Conservation (phyloP, 2,113 vertebrate genomes). For the Zosterops borbonicus region DNA sequence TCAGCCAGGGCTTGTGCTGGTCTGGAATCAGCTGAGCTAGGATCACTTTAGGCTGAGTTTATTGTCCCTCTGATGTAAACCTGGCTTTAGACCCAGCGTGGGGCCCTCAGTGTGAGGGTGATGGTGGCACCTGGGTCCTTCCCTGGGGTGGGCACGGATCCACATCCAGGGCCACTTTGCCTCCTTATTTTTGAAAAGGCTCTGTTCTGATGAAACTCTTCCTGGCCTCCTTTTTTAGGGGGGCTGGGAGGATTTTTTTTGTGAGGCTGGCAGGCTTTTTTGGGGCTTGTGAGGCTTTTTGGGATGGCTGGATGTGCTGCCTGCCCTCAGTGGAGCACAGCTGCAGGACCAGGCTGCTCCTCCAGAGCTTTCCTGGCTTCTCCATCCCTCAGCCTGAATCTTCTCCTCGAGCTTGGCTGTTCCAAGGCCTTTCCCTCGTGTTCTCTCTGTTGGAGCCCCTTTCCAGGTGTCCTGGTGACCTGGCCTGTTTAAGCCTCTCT, state of each 20-base stretch:
- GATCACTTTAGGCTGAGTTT: neutral
- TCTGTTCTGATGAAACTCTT: neutral
- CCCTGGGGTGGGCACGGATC: accelerated
- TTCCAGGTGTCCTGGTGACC: neutral
- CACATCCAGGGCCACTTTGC: accelerated
- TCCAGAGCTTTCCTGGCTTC: neutral
- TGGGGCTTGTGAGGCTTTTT: too few relatives aligned
- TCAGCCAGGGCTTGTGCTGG: neutral
- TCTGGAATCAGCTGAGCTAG: neutral
- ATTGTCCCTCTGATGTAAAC: neutral
- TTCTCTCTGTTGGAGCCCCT: neutral
- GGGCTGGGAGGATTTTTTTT: neutral
- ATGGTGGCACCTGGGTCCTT: neutral
- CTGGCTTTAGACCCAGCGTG: neutral
- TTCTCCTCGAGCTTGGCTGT: neutral
- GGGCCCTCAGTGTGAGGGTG: accelerated
- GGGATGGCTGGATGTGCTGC: neutral
- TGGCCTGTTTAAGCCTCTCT: neutral
- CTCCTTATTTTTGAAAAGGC: neutral
- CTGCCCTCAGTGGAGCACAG: neutral
- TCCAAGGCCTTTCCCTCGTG: neutral
- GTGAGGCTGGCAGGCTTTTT: neutral
- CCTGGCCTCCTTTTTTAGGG: neutral
- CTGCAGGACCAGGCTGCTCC: neutral
- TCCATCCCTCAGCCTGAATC: neutral